phyloP scores from a whole-genome alignment of 2,888 invertebrate genomes.

The Dryobota labecula region DNA sequence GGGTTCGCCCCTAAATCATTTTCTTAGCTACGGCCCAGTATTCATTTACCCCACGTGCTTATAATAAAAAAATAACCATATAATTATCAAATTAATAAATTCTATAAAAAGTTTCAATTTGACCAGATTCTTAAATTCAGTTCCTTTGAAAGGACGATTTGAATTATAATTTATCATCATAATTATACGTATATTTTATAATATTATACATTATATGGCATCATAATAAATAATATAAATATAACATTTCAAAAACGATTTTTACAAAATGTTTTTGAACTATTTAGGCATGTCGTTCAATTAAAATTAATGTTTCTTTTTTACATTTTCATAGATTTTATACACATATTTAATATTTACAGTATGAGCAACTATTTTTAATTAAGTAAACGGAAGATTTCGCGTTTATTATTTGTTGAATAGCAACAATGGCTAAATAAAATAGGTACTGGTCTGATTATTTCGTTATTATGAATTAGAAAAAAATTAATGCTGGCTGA shows the following conservation, averaged over 20 bases:
- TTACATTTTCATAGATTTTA: slow-evolving; percentile 20
- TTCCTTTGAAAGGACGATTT: slow-evolving; percentile 40
- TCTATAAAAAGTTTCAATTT: slow-evolving; percentile 26
- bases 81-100: slow-evolving; percentile 34
- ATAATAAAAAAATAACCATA: slow-evolving; percentile 28
- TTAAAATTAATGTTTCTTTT: background rate
- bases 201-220: slow-evolving; percentile 26
- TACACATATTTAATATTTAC: slow-evolving; percentile 42
- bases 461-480: no score
- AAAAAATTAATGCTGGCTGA: no score
- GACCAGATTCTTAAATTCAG: slow-evolving; percentile 42
- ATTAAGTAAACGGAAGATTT: slow-evolving; percentile 35
- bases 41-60: background rate
- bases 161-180: slow-evolving; percentile 11
- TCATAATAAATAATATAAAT: slow-evolving; percentile 13
- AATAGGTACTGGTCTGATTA: no score
- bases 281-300: slow-evolving; percentile 6
- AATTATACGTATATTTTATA: slow-evolving; percentile 17
- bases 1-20: no score
- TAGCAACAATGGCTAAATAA: no score
- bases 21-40: slow-evolving; percentile 10
- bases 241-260: slow-evolving; percentile 20
- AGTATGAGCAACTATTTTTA: slow-evolving; percentile 46
- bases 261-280: slow-evolving; percentile 14
- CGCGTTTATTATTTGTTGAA: slow-evolving; percentile 16